Conservation (phyloP, 2,113 vertebrate species). For the Eubucco bourcierii region DNA sequence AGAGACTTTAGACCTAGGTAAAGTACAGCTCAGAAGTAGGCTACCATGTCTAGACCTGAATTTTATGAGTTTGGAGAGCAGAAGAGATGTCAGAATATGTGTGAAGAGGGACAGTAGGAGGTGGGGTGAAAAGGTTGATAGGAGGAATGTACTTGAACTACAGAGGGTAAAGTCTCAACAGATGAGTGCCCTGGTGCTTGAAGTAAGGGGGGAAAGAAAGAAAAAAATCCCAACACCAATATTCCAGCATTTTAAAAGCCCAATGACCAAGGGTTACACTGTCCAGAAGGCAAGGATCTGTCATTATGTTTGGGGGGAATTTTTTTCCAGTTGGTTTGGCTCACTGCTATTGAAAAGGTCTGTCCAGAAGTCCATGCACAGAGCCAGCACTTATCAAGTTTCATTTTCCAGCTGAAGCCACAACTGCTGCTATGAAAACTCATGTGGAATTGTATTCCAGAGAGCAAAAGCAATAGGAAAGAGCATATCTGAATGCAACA, state of each 20-base stretch:
- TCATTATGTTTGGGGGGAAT: fast-evolving
- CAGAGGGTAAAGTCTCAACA: not conserved
- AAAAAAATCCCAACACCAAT: not conserved
- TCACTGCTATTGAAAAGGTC: conserved; percentile 16
- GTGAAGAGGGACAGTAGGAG: not conserved
- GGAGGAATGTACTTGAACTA: conserved; percentile 43
- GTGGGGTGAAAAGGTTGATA: conserved; percentile 22
- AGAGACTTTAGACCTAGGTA: not conserved
- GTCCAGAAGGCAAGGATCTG: not conserved
- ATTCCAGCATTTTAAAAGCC: not conserved
- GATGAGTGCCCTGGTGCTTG: not conserved
- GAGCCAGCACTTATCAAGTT: conserved; percentile 53
- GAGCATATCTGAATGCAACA: not conserved
- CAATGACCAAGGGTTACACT: not conserved
- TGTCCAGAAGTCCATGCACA: not conserved
- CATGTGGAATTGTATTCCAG: conserved; percentile 22
- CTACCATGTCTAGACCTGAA: not conserved
- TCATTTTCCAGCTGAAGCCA: conserved; percentile 58
- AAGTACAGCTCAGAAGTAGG: not conserved
- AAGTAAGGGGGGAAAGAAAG: not conserved
- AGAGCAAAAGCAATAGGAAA: conserved; percentile 51
- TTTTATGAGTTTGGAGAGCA: not conserved
- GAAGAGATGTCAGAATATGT: not conserved
- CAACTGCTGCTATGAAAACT: conserved; percentile 54
- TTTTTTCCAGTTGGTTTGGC: not conserved